Conservation (phyloP, 2,888 invertebrate genomes). For the Hirtodrosophila confusa region DNA sequence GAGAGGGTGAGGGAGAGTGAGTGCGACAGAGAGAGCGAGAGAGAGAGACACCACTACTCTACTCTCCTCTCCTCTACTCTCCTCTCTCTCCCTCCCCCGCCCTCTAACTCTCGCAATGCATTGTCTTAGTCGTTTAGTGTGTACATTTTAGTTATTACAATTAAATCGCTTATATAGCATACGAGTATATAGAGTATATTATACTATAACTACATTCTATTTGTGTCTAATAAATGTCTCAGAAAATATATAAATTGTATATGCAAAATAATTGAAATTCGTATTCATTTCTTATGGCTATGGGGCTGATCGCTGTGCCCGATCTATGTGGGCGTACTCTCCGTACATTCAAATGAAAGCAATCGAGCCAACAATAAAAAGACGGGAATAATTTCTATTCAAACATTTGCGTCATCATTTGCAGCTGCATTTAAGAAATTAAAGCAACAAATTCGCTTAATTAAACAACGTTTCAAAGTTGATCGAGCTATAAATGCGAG, state of each 20-base stretch:
- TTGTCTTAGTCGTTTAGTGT: constrained; percentile 78
- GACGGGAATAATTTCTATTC: constrained; percentile 32
- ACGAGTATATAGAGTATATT: constrained; percentile 59
- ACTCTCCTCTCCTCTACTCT: not conserved
- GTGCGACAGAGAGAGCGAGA: not conserved
- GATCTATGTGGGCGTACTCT: constrained; percentile 50
- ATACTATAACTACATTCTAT: constrained; percentile 69
- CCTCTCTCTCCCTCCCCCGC: not conserved
- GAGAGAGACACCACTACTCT: not conserved
- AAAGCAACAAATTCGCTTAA: constrained; percentile 3
- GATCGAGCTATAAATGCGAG: constrained; percentile 23
- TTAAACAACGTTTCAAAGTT: constrained; percentile 9
- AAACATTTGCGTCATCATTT: constrained; percentile 11
- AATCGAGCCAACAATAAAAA: constrained; percentile 6
- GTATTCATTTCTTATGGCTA: constrained; percentile 14
- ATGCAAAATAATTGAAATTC: constrained; percentile 57
- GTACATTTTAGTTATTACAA: constrained; percentile 77
- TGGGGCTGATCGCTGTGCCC: not conserved
- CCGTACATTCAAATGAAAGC: constrained; percentile 33
- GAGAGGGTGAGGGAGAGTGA: constrained; percentile 1
- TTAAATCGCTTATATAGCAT: constrained; percentile 71
- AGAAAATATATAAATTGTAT: constrained; percentile 72
- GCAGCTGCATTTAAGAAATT: constrained; percentile 19
- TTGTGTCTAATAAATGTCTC: constrained; percentile 82
- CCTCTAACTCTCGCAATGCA: constrained; percentile 53